Base-by-base conservation (phyloP, 1,140 invertebrate species). In the Papilio xuthus region DNA sequence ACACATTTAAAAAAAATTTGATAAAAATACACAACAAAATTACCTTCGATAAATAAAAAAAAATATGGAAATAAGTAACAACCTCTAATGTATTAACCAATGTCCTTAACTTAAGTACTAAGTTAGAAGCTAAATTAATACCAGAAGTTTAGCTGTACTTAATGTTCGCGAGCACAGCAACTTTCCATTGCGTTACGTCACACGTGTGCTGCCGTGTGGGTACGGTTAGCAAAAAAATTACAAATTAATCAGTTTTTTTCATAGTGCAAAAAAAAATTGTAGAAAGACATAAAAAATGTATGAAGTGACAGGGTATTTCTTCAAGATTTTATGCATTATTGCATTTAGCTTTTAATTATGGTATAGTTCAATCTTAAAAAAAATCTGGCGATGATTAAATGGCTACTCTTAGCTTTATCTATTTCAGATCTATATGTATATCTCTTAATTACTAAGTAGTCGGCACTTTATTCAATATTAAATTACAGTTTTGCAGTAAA, bases 181-280 rank as follows among this genome's bases (percentile, higher is more conserved):
- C 71, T 73, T 73, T 73, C 71, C 42, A 73, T 20, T 73, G n/a
- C n/a, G 13, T 73, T 73, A 6, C 71, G 71, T 73, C 71, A 73
- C 42, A 44, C 6, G 37, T 44, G 20, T 71, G 32, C 32, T 12
- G 20, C n/a, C 42, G 71, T 73, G 10, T 71, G 41, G 15, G 69
- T 71, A 71, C 37, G n/a, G 69, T 42, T 42, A 71, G 69, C 69
- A 71, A 32, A 71, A 37, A 18, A 23, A 71, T 12, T 3, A 60
- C 20, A 12, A 26, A 26, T 60, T 26, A 26, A 6, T 0, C 15
- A 6, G 0, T 47, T 47, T 47, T 18, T 47, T 47, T 47, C 15
- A 6, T 47, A 12, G 15, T 4, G 1, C 15, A 18, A 6, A 47
- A 47, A 6, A 6, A 47, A 6, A 18, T 4, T 18, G 7, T 13